Percentiles rank a stretch among this genome's conserved stretches.
phyloP scores from a whole-genome alignment of 2,888 invertebrate species.

The Drosophila incognita region DNA sequence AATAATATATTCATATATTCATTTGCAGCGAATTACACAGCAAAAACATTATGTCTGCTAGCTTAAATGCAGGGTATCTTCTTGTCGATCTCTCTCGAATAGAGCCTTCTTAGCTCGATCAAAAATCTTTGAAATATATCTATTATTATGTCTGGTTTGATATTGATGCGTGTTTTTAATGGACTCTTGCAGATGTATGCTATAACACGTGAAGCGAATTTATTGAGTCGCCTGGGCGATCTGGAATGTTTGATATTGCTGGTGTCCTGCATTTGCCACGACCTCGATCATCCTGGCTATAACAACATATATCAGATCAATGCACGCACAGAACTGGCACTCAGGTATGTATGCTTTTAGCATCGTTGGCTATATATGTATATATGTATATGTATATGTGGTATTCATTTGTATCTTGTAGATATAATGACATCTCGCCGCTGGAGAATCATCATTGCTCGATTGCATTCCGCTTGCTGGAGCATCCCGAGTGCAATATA shows the following conservation, averaged over 20 bases:
- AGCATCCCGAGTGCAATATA: slow-evolving; percentile 92
- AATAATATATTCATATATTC: not conserved
- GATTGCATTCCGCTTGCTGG: slow-evolving; percentile 92
- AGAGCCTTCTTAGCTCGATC: not conserved
- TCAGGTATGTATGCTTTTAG: slow-evolving; percentile 85
- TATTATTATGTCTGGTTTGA: not conserved
- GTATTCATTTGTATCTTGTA: slow-evolving; percentile 32
- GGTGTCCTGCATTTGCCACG: slow-evolving; percentile 92
- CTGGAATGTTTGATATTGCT: slow-evolving; percentile 91
- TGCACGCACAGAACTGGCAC: slow-evolving; percentile 92
- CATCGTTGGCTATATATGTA: not conserved
- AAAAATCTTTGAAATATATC: not conserved
- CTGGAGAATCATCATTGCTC: slow-evolving; percentile 95
- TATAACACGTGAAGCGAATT: slow-evolving; percentile 90
- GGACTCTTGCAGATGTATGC: slow-evolving; percentile 89
- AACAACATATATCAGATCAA: slow-evolving; percentile 93
- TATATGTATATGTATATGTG: not conserved
- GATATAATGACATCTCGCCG: slow-evolving; percentile 93
- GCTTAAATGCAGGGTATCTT: not conserved
- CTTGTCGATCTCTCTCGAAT: not conserved
- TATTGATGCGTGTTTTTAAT: not conserved
- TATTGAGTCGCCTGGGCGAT: slow-evolving; percentile 89
- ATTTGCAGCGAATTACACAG: not conserved
- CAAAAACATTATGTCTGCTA: not conserved
- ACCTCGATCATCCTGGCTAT: slow-evolving; percentile 91